Evolutionary conservation across 2,113 vertebrate genomes (phyloP).

Genomic region (Prochilodus magdalenae): DNA sequence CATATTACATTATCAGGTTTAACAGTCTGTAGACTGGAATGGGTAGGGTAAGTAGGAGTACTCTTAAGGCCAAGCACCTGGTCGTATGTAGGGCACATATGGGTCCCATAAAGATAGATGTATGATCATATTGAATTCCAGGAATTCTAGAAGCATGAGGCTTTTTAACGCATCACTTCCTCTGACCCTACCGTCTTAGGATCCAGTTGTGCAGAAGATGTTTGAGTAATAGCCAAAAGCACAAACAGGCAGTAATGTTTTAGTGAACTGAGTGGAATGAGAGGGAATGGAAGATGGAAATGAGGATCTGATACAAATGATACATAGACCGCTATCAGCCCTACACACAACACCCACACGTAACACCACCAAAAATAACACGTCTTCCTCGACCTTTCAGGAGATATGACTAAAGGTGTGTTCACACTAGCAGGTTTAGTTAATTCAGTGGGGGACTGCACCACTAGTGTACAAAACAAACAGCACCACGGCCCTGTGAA

Average conservation of each 20-base stretch:
- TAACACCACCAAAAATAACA: no score
- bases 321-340: no score
- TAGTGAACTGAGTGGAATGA: background rate
- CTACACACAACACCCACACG: no score
- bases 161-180: conserved; percentile 15
- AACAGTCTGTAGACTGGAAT: background rate
- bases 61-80: conserved; percentile 9
- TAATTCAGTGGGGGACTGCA: no score
- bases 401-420: no score
- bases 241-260: background rate
- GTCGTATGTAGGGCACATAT: conserved; percentile 30
- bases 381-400: no score
- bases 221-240: background rate
- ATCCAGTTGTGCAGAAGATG: background rate
- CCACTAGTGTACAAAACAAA: no score
- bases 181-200: background rate
- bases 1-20: background rate
- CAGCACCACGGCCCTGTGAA: no score
- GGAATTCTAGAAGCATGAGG: background rate
- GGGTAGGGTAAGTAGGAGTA: background rate
- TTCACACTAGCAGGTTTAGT: no score
- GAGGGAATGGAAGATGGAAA: background rate
- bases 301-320: background rate
- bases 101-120: conserved; percentile 7
- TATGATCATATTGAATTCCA: conserved; percentile 2